Base-by-base conservation (phyloP, 2,888 invertebrate genomes). In the Orthosia gracilis region DNA sequence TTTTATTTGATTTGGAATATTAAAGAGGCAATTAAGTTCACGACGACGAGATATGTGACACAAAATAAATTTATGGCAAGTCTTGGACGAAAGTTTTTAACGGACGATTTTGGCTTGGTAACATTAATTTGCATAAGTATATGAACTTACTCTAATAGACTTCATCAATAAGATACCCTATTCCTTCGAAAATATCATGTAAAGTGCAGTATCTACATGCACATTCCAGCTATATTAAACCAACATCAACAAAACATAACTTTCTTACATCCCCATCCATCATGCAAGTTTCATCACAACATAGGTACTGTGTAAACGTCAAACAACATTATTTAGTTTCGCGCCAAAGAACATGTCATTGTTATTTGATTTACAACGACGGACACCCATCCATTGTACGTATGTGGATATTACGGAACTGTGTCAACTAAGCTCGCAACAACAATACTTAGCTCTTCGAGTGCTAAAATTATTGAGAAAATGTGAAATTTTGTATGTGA, bases 311-410 rank as follows among this genome's bases (percentile, higher is more conserved):
- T 67, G 80, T 75, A 80, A 83, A 82, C 68, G 82, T 78, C 82
- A 82, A 87, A 89, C 80, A 81, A 86, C 86, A 84, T 76, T 85
- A 85, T 88, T 88, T 90, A 81, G 80, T 73, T 84, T 85, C 70
- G 76, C 72, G 69, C 74, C 73, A 65, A 71, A 74, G 76, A 84
- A 85, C 82, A 83, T 80, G 72, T 83, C 80, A 90, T 89, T 90
- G 90, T 91, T 87, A 76, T 88, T 88, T 91, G 91, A 91, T 91
- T 91, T 91, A 91, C 89, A 85, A 74, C 85, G 84, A 87, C 87
- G 78, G 75, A 84, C 82, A 66, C 58, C 77, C 69, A 54, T 64
- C 58, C 67, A 76, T 85, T 79, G 77, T 84, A 73, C 17, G 17
- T 72, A 67, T 81, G 79, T 72, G 72, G 72, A 80, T 76, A 69